A percentile compares a stretch with the other conserved stretches of the same genome.
Evolutionary conservation across 2,113 vertebrate species (phyloP).

Genomic region (zebrafish (Danio rerio)): GRCz12tu NC_133197.1:15699501-15700000

Average conservation of each 20-base stretch:
- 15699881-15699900: constrained; percentile 59
- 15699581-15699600: too few species aligned
- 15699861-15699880: constrained; percentile 75
- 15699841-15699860: constrained; percentile 92
- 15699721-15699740: too few species aligned
- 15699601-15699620: too few species aligned
- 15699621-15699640: too few species aligned
- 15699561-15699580: too few species aligned
- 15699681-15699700: too few species aligned
- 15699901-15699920: constrained; percentile 15
- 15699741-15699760: constrained; percentile 72
- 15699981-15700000: constrained; percentile 99
- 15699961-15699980: constrained; percentile 99
- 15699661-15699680: too few species aligned
- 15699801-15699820: constrained; percentile 82
- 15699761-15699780: constrained; percentile 89
- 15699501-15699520: too few species aligned
- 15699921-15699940: constrained; percentile 19
- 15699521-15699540: too few species aligned
- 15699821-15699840: constrained; percentile 70
- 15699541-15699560: too few species aligned
- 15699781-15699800: constrained; percentile 81
- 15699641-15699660: too few species aligned
- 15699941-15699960: constrained; percentile 75
- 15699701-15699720: too few species aligned